A percentile compares a stretch with the other conserved stretches of the same genome.
Evolutionary conservation across 2,888 invertebrate species (phyloP).

Genomic region (Atrina japonica): DNA sequence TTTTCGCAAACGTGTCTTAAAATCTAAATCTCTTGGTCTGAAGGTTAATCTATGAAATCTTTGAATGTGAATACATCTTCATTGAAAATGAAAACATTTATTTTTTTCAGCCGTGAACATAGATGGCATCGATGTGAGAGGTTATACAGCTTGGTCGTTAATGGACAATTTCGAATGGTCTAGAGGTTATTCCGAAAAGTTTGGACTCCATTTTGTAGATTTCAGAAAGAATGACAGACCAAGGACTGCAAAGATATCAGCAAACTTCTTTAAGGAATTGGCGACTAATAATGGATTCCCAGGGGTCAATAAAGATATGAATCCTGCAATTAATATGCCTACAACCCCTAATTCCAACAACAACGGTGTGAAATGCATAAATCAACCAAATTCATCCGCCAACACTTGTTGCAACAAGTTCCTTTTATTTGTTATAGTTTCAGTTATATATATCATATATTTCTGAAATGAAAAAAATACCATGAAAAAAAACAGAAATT

Average conservation of each 20-base stretch:
- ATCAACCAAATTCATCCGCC: too few species aligned
- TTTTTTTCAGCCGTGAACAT: conserved; percentile 58
- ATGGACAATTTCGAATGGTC: conserved; percentile 93
- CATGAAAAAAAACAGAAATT: too few species aligned
- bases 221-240: conserved; percentile 86
- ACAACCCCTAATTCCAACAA: background rate
- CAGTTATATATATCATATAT: too few species aligned
- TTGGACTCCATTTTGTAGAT: conserved; percentile 88
- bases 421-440: too few species aligned
- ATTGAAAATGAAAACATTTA: too few species aligned
- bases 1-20: too few species aligned
- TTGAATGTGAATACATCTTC: too few species aligned
- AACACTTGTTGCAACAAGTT: too few species aligned
- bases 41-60: too few species aligned
- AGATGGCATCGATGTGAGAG: conserved; percentile 80
- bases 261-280: conserved; percentile 64
- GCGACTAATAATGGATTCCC: conserved; percentile 65
- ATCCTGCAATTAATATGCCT: background rate
- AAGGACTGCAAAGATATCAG: conserved; percentile 86
- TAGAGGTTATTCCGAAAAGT: conserved; percentile 86
- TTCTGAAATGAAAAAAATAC: too few species aligned
- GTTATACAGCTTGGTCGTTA: conserved; percentile 90
- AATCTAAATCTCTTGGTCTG: too few species aligned
- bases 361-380: too few species aligned
- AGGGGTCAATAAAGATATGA: background rate